Conservation (phyloP, 2,888 invertebrate genomes). For the Macrosiphum euphorbiae region DNA sequence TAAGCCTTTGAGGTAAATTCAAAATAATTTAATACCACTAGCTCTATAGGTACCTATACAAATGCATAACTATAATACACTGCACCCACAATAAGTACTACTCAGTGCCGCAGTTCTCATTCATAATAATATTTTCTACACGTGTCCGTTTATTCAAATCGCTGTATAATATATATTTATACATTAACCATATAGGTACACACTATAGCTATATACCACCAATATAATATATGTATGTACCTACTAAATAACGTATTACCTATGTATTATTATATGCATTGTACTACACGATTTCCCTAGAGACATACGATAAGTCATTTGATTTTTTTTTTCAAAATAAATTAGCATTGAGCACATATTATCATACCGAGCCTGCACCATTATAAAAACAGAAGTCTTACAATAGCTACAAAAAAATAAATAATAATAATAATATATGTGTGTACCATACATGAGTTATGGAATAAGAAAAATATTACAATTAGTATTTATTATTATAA, state of each 20-base stretch:
- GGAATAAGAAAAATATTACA: not conserved
- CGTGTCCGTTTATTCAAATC: constrained; percentile 24
- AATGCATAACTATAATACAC: too few relatives aligned
- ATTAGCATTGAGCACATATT: constrained; percentile 21
- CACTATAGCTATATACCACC: not conserved
- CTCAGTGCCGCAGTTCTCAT: not conserved
- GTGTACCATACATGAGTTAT: not conserved
- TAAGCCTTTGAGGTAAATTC: not conserved
- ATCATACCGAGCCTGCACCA: not conserved
- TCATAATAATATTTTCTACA: not conserved
- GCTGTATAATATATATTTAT: not conserved
- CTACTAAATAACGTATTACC: too few relatives aligned
- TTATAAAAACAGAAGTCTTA: not conserved
- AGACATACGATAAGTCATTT: not conserved
- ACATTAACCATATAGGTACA: not conserved
- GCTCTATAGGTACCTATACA: too few relatives aligned
- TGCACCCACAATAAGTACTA: not conserved
- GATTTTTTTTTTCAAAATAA: constrained; percentile 13
- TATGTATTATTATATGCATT: not conserved
- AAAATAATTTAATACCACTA: not conserved
- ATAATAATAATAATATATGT: not conserved
- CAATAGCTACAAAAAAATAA: not conserved
- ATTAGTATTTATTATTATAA: constrained; percentile 7
- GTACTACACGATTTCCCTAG: constrained; percentile 29
- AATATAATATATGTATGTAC: not conserved